Percentiles rank a stretch among this genome's conserved stretches.
Conservation (phyloP, 1,140 invertebrate species). For the Myzus persicae region DNA sequence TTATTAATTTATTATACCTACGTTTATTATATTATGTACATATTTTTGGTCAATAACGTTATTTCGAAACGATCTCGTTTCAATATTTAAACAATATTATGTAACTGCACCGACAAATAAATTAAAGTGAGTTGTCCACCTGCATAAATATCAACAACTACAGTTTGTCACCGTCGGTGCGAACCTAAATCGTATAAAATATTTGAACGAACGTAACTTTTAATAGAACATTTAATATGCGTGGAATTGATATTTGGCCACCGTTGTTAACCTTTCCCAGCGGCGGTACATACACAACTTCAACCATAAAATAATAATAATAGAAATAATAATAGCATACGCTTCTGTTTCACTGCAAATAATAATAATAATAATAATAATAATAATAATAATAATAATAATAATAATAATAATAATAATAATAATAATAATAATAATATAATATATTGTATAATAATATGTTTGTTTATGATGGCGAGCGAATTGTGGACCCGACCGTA, state of each 20-base stretch:
- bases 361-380: background rate
- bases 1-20: too few relatives aligned
- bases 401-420: too few relatives aligned
- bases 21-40: too few relatives aligned
- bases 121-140: background rate
- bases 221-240: constrained; percentile 7
- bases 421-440: background rate
- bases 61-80: background rate
- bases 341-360: background rate
- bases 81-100: background rate
- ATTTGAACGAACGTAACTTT: constrained; percentile 4
- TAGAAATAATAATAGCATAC: background rate
- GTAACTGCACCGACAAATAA: background rate
- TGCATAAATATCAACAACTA: background rate
- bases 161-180: background rate
- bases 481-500: background rate
- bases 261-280: background rate
- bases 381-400: background rate
- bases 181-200: background rate
- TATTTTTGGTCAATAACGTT: background rate
- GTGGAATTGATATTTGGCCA: background rate
- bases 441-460: background rate
- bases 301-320: background rate
- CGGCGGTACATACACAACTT: background rate
- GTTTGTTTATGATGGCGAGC: background rate